Evolutionary conservation across 1,140 invertebrate genomes (phyloP), one percentile per base, ranked within the genome.

Genomic region (Macrosteles quadrilineatus): DNA sequence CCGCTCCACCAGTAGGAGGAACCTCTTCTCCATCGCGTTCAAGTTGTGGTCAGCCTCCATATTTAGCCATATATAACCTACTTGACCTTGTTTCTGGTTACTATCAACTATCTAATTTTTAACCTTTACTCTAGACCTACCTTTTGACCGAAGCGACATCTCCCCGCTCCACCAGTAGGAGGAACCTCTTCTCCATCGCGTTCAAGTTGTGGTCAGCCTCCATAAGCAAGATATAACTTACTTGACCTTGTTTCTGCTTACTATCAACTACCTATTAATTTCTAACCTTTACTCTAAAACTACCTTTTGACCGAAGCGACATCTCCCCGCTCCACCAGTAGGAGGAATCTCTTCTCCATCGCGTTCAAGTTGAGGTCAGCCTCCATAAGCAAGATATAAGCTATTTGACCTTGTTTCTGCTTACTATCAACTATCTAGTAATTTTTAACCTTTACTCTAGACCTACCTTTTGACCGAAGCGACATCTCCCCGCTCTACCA

Each of bases 401-500:
- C n/a, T n/a, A n/a, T n/a, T n/a, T n/a, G n/a, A n/a, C n/a, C n/a
- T n/a, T n/a, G n/a, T n/a, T n/a, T n/a, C n/a, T n/a, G n/a, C n/a
- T n/a, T n/a, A n/a, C n/a, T n/a, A n/a, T n/a, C n/a, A n/a, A n/a
- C n/a, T n/a, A n/a, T n/a, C n/a, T n/a, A n/a, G n/a, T n/a, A n/a
- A n/a, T n/a, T n/a, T n/a, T n/a, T n/a, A n/a, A n/a, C n/a, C n/a
- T n/a, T n/a, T n/a, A n/a, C n/a, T n/a, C n/a, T n/a, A n/a, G n/a
- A n/a, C n/a, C n/a, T 82, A 94, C 91, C 87, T 88, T 80, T 88
- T 85, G 63, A 94, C 91, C 71, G 90, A 91, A n/a, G 89, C 90
- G 75, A 90, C 87, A 81, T 96, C 93, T 75, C 94, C 93, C 75
- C 93, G 83, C 80, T 96, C 93, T n/a, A 91, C 92, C 23, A 50